These are phyloP conservation scores for Porites lobata DNA, from an alignment of 92 coral and sea anemone genomes.

Conservation along the genomic window DNA sequence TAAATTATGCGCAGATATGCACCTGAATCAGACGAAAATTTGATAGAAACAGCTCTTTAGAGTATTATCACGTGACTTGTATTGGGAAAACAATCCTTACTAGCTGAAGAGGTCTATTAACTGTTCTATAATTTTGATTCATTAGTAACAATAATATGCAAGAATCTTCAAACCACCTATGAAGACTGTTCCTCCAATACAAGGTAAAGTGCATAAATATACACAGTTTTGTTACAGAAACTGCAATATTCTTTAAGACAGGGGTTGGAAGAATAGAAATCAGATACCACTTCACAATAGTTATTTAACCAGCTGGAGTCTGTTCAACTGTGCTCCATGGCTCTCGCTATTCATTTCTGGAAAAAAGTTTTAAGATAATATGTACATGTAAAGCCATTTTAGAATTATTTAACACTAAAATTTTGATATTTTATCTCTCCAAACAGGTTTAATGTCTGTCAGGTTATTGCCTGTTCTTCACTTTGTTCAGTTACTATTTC, in stretches of 20 bases:
- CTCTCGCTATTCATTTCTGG: too few species aligned
- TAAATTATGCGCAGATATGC: too few species aligned
- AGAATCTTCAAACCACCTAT: conserved; percentile 84
- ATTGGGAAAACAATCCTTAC: too few species aligned
- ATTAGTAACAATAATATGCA: conserved; percentile 89
- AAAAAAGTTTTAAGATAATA: too few species aligned
- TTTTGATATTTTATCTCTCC: background rate
- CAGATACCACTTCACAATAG: background rate
- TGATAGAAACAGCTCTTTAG: too few species aligned
- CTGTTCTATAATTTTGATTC: background rate
- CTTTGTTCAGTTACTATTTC: conserved; percentile 82
- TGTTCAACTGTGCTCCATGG: too few species aligned
- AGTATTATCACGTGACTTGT: too few species aligned
- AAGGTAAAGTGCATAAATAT: conserved; percentile 58
- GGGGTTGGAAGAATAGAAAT: too few species aligned
- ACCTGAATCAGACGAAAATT: too few species aligned
- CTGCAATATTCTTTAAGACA: background rate
- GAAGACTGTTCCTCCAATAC: conserved; percentile 74
- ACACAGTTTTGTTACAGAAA: background rate
- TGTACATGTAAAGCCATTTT: background rate
- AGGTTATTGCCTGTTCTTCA: conserved; percentile 84
- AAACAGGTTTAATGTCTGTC: conserved; percentile 77
- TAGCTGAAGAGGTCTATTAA: too few species aligned
- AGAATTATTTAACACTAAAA: too few species aligned
- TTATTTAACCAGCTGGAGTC: background rate